Evolutionary conservation across 2,888 invertebrate species (phyloP).

Genomic region (Apotomis betuletana): DNA sequence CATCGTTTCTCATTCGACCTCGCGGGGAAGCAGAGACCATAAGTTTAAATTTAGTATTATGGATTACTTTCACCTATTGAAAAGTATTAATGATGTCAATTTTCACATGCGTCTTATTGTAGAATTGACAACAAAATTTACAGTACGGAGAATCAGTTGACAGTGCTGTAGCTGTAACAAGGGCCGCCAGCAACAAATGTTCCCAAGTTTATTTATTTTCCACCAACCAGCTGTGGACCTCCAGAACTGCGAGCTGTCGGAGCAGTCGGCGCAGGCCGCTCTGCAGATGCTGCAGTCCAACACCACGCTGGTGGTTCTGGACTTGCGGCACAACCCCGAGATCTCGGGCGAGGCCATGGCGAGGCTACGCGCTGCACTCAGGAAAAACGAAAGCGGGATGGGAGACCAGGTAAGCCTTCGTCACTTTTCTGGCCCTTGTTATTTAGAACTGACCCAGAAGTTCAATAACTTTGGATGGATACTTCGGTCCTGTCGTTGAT

Average conservation of each 20-base stretch:
- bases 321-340: conserved; percentile 85
- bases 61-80: no score
- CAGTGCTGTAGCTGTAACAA: no score
- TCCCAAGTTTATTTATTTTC: background rate
- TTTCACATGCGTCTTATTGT: no score
- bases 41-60: no score
- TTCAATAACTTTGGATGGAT: no score
- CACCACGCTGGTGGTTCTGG: conserved; percentile 86
- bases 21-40: no score
- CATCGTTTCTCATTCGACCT: no score
- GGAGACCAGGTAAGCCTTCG: conserved; percentile 70
- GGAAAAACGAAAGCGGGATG: conserved; percentile 69
- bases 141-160: no score
- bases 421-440: no score
- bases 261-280: conserved; percentile 82
- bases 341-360: conserved; percentile 76
- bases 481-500: no score
- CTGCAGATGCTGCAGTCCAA: conserved; percentile 86
- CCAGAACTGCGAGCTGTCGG: conserved; percentile 89
- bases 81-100: no score
- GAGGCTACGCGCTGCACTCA: conserved; percentile 75
- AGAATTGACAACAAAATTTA: no score
- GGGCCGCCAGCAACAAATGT: background rate
- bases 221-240: conserved; percentile 85
- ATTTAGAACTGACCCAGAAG: background rate